Conservation (phyloP, 2,888 invertebrate species). For the Sacculina carcini region DNA sequence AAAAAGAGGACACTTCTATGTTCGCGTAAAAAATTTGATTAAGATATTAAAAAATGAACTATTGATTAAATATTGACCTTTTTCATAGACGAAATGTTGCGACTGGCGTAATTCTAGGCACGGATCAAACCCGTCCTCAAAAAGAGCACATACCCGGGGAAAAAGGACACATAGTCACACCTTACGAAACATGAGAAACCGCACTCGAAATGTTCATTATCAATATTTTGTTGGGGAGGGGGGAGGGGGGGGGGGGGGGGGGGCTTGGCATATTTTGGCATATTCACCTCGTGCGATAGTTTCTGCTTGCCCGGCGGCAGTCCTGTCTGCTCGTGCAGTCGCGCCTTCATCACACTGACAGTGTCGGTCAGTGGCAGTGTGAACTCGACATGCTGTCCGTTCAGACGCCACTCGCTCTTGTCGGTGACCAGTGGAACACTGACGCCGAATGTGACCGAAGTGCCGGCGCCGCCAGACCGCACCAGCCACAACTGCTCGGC, state of each 20-base stretch:
- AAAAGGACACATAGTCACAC: too few relatives aligned
- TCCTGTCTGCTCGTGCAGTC: constrained; percentile 56
- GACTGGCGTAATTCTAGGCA: too few relatives aligned
- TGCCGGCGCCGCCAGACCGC: constrained; percentile 19
- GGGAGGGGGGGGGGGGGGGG: too few relatives aligned
- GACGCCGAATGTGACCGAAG: constrained; percentile 54
- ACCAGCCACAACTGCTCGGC: constrained; percentile 58
- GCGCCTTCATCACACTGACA: constrained; percentile 24
- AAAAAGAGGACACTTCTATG: too few relatives aligned
- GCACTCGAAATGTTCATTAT: too few relatives aligned
- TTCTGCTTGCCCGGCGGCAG: constrained; percentile 96
- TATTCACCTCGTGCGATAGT: constrained; percentile 53
- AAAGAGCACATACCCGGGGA: too few relatives aligned
- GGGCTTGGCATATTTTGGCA: constrained; percentile 4
- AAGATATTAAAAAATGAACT: too few relatives aligned
- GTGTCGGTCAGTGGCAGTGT: constrained; percentile 46
- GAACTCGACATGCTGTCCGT: constrained; percentile 59
- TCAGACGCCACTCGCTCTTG: constrained; percentile 81
- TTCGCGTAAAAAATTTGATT: too few relatives aligned
- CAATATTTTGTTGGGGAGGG: not conserved
- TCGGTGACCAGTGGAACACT: constrained; percentile 54
- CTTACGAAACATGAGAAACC: too few relatives aligned
- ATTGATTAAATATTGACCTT: too few relatives aligned
- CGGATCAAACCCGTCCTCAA: too few relatives aligned
- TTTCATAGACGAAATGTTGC: too few relatives aligned